A percentile compares a stretch with the other conserved stretches of the same genome.
Evolutionary conservation across 2,797 vertebrate species (phyloP).

Genomic region (Poliocrania exsul): DNA sequence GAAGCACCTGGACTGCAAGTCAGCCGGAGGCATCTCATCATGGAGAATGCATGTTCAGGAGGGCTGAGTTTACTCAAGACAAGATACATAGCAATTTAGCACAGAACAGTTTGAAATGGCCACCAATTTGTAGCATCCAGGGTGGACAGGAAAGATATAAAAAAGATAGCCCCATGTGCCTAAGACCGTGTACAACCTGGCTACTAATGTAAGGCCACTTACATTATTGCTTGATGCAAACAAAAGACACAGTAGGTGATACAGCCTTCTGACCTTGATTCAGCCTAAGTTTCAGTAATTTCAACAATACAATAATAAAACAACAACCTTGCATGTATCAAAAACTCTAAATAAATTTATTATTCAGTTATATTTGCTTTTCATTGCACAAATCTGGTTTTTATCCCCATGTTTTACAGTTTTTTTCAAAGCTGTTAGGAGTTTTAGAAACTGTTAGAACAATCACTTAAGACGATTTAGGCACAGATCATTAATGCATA

Average conservation of each 20-base stretch:
- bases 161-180: not conserved
- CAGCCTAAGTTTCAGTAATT: not conserved
- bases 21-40: not conserved
- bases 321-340: conserved; percentile 11
- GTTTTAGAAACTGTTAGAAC: conserved; percentile 25
- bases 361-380: conserved; percentile 47
- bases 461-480: conserved; percentile 34
- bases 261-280: not conserved
- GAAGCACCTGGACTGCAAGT: not conserved
- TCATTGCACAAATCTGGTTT: conserved; percentile 55
- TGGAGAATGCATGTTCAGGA: not conserved
- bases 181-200: not conserved
- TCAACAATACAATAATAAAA: not conserved
- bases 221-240: not conserved
- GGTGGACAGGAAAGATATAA: not conserved
- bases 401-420: conserved; percentile 56
- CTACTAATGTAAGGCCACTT: not conserved
- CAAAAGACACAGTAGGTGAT: not conserved
- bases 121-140: not conserved
- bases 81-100: not conserved
- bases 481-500: conserved; percentile 11
- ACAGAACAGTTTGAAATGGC: not conserved
- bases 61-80: not conserved
- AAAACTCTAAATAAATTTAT: conserved; percentile 59
- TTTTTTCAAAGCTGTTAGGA: conserved; percentile 31